Evolutionary conservation across 2,113 vertebrate genomes (phyloP), one percentile per base, ranked within the genome.

Genomic region (Triplophysa rosa): DNA sequence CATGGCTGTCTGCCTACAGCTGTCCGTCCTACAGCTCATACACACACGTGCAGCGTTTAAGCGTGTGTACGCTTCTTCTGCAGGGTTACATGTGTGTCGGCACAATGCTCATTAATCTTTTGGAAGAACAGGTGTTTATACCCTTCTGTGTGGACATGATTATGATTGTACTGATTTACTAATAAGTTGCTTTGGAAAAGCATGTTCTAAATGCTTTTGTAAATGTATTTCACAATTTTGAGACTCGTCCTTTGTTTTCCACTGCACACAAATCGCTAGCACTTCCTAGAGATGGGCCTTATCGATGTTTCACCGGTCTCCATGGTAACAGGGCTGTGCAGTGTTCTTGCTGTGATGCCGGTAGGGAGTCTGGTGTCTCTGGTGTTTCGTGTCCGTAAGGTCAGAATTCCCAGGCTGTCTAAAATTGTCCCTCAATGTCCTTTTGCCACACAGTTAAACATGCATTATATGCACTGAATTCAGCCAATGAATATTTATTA

Each of bases 1-100:
- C 84, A 0, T 95, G 95, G 94, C 76, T 88, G 6, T 95, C 93
- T 0, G 83, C 91, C 37, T 92, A 83, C 84, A 89, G 87, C 65
- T 86, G 87, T n/a, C 92, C 94, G 1, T 80, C 84, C 0, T 88
- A 89, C 45, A 88, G 85, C 40, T 14, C 78, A 0, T 90, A 92
- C 84, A 91, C 86, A 16, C 89, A 56, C 76, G 83, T 87, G 0
- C 90, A 93, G 9, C 91, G 93, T 14, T 91, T 95, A 10, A 64
- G 86, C 0, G 74, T 94, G 64, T 92, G 92, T 79, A 74, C 93
- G 54, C 82, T 93, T 82, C 85, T 94, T 33, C 82, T 94, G 19
- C 81, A 89, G 37, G 76, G 86, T 0, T 91, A 94, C 0, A 78
- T 91, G 0, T 91, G 89, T 64, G 88, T 90, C 19, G 84, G 87